phyloP scores from a whole-genome alignment of 2,113 vertebrate genomes.

The Xenopus borealis region DNA sequence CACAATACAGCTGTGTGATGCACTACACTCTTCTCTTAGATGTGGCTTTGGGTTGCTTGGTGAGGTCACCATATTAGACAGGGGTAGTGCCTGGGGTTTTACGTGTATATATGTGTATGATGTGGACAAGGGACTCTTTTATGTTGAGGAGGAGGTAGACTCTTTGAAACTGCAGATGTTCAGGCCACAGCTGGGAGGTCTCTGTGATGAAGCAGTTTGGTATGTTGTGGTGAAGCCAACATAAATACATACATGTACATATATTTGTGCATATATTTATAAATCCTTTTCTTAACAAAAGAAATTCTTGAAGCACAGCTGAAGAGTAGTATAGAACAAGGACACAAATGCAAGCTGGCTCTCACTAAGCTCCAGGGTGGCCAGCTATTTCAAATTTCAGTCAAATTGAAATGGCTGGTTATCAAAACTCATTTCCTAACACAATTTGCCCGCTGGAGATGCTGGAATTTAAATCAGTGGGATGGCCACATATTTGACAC shows the following conservation, averaged over 20 bases:
- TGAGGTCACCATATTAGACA: constrained; percentile 29
- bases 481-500: no score
- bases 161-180: constrained; percentile 44
- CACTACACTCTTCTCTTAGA: not conserved
- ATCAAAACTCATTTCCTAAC: no score
- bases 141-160: constrained; percentile 17
- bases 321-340: not conserved
- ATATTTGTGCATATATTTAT: not conserved
- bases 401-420: no score
- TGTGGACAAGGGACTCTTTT: constrained; percentile 31
- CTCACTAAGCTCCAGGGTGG: no score
- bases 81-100: constrained; percentile 17
- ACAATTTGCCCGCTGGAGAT: no score
- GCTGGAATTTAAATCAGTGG: no score
- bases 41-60: constrained; percentile 27
- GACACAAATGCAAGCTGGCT: not conserved
- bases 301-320: not conserved
- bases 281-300: not conserved
- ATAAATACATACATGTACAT: constrained; percentile 41
- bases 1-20: constrained; percentile 12
- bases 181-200: constrained; percentile 38
- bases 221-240: constrained; percentile 42
- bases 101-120: constrained; percentile 28
- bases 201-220: constrained; percentile 30
- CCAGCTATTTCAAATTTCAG: no score